Evolutionary conservation across 2,113 vertebrate species (phyloP).

Genomic region (Bufo gargarizans): DNA sequence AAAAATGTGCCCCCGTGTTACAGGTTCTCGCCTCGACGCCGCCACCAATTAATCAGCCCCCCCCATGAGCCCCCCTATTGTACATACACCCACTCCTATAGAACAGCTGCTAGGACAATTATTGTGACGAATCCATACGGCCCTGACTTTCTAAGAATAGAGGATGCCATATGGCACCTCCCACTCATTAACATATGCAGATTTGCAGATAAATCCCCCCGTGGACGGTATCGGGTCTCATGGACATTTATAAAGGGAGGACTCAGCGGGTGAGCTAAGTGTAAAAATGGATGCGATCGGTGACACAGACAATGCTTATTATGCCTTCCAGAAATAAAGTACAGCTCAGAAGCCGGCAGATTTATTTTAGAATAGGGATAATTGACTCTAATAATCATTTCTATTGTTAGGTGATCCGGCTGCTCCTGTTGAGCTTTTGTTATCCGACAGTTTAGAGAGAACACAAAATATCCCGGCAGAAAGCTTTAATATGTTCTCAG

Average conservation of each 20-base stretch:
- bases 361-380: constrained; percentile 4
- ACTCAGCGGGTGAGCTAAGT: neutral
- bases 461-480: neutral
- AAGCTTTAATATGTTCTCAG: neutral
- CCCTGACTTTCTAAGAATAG: neutral
- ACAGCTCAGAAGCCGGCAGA: neutral
- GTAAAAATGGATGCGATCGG: neutral
- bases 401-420: constrained; percentile 33
- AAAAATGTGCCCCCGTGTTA: no score
- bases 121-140: neutral
- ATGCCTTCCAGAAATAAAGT: constrained; percentile 27
- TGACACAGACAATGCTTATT: constrained; percentile 9
- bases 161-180: neutral
- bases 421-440: constrained; percentile 13
- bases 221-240: neutral
- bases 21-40: no score
- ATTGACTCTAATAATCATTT: constrained; percentile 35
- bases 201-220: neutral
- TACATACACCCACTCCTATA: neutral
- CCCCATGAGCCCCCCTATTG: neutral
- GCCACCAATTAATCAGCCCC: neutral
- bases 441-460: neutral
- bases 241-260: neutral
- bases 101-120: neutral
- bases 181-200: neutral